phyloP scores from a whole-genome alignment of 1,140 invertebrate species.

The Drosophila chauvacae region DNA sequence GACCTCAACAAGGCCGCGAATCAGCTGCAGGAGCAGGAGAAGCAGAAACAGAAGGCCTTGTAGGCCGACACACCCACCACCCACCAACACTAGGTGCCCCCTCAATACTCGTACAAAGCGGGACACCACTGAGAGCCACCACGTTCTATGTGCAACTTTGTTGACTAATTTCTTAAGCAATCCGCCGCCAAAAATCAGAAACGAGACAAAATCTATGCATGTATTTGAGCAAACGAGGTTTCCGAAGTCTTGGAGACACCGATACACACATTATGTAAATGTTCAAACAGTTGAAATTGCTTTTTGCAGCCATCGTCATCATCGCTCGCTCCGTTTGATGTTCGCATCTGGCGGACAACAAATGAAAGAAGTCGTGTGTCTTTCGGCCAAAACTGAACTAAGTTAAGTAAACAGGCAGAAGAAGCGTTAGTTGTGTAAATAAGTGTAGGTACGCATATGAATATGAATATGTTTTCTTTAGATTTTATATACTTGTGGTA shows the following conservation, averaged over 20 bases:
- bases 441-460: conserved; percentile 59
- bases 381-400: conserved; percentile 61
- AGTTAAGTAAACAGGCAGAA: conserved; percentile 70
- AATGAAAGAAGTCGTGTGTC: conserved; percentile 77
- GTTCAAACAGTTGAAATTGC: conserved; percentile 73
- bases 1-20: conserved; percentile 67
- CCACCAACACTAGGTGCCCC: conserved; percentile 18
- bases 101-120: conserved; percentile 71
- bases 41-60: conserved; percentile 61
- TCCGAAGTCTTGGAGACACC: conserved; percentile 15
- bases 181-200: conserved; percentile 62
- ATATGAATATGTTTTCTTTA: conserved; percentile 50
- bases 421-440: conserved; percentile 80
- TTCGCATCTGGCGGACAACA: conserved; percentile 51
- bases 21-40: conserved; percentile 38
- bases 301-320: conserved; percentile 75
- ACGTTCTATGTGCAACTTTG: conserved; percentile 79
- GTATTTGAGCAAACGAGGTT: conserved; percentile 59
- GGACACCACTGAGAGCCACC: conserved; percentile 42
- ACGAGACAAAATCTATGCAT: conserved; percentile 38
- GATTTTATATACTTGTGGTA: conserved; percentile 59
- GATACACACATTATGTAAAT: conserved; percentile 53
- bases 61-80: conserved; percentile 40
- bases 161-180: conserved; percentile 83
- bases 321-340: conserved; percentile 72